Percentiles rank a stretch among this genome's conserved stretches.
phyloP scores from a whole-genome alignment of 2,797 vertebrate genomes.

The Manis crassicaudata region DNA sequence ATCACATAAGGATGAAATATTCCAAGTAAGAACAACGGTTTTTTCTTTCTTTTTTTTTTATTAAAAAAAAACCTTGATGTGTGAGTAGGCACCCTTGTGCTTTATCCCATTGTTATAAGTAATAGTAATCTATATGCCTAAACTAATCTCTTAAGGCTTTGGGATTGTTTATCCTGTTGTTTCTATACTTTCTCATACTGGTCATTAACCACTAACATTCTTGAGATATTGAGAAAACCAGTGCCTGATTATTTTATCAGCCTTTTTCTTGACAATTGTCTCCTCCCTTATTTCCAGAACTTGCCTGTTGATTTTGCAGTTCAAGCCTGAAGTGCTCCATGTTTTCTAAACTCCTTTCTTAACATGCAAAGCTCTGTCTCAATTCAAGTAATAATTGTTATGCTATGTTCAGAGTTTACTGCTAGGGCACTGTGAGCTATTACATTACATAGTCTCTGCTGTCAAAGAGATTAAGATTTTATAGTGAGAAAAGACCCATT shows the following conservation, averaged over 20 bases:
- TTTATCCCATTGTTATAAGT: neutral
- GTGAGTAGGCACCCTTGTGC: neutral
- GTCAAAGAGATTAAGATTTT: neutral
- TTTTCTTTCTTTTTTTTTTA: neutral
- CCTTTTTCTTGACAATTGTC: neutral
- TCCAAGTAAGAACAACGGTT: conserved; percentile 90
- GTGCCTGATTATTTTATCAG: neutral
- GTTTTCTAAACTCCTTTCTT: conserved; percentile 30
- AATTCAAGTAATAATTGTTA: neutral
- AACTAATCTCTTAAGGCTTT: neutral
- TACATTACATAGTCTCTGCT: neutral
- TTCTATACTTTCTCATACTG: neutral
- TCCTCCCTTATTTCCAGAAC: neutral
- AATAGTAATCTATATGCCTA: neutral
- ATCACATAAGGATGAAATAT: conserved; percentile 99
- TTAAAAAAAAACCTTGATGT: neutral
- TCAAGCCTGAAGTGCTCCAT: neutral
- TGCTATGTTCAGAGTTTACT: neutral
- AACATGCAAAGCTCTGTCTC: neutral
- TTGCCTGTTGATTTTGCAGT: neutral
- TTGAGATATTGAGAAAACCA: neutral
- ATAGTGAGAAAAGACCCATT: neutral
- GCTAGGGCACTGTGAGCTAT: neutral
- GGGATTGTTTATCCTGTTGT: neutral
- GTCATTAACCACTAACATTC: neutral